phyloP scores from a whole-genome alignment of 2,888 invertebrate genomes.

The Polylopha cassiicola region DNA sequence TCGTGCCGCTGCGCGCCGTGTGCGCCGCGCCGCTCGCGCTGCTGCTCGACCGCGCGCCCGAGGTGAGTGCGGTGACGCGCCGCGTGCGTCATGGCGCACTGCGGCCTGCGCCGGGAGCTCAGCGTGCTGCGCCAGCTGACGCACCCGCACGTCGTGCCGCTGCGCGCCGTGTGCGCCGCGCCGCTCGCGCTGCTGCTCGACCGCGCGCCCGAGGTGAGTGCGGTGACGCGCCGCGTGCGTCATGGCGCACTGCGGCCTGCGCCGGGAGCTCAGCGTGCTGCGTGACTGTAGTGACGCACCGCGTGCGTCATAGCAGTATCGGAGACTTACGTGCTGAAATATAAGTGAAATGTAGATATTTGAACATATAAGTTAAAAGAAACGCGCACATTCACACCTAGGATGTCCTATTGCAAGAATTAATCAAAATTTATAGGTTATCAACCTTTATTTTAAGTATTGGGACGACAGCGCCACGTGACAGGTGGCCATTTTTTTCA shows the following conservation, averaged over 20 bases:
- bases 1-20: slow-evolving; percentile 93
- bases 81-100: slow-evolving; percentile 94
- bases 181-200: slow-evolving; percentile 93
- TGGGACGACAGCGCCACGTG: too few relatives aligned
- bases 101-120: slow-evolving; percentile 96
- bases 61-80: slow-evolving; percentile 79
- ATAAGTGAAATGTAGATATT: too few relatives aligned
- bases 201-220: slow-evolving; percentile 85
- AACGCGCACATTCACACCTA: not conserved
- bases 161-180: slow-evolving; percentile 92
- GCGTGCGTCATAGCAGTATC: slow-evolving; percentile 81
- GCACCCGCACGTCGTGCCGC: slow-evolving; percentile 94
- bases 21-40: slow-evolving; percentile 93
- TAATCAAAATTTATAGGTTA: too few relatives aligned
- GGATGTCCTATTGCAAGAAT: too few relatives aligned
- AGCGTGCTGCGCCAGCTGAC: slow-evolving; percentile 89
- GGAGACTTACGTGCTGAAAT: not conserved
- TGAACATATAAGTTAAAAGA: too few relatives aligned
- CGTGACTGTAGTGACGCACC: slow-evolving; percentile 90
- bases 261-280: slow-evolving; percentile 95
- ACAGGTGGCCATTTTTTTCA: too few relatives aligned
- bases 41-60: slow-evolving; percentile 92
- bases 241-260: slow-evolving; percentile 93
- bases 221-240: slow-evolving; percentile 95
- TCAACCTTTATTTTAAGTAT: too few relatives aligned